phyloP scores from a whole-genome alignment of 2,888 invertebrate genomes.

The Monoplex corrugatus region DNA sequence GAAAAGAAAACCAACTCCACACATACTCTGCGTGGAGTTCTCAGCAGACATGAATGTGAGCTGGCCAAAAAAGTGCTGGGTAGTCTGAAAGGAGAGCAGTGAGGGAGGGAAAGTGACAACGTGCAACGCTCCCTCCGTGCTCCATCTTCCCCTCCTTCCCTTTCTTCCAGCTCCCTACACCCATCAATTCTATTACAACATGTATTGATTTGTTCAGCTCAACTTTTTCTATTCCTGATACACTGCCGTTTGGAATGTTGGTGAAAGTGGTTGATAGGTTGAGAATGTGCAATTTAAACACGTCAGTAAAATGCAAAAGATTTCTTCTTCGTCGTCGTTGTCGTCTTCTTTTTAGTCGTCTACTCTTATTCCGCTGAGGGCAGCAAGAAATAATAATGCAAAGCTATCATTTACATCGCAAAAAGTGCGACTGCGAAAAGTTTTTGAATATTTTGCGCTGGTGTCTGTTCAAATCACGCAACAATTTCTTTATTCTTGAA shows the following conservation, averaged over 20 bases:
- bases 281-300: too few relatives aligned
- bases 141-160: not conserved
- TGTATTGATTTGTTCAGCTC: slow-evolving; percentile 23
- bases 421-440: too few relatives aligned
- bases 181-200: not conserved
- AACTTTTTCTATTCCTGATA: not conserved
- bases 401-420: too few relatives aligned
- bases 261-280: not conserved
- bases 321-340: too few relatives aligned
- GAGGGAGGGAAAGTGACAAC: not conserved
- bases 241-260: too few relatives aligned
- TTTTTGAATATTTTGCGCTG: too few relatives aligned
- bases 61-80: not conserved
- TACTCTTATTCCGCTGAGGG: too few relatives aligned
- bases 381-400: too few relatives aligned
- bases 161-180: not conserved
- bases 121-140: not conserved
- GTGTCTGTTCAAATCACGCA: too few relatives aligned
- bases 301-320: too few relatives aligned
- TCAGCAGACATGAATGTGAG: not conserved
- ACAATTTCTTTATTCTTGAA: too few relatives aligned
- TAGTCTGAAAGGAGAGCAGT: not conserved
- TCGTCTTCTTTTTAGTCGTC: too few relatives aligned
- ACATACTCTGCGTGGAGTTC: not conserved
- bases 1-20: not conserved